Evolutionary conservation across 2,797 vertebrate species (phyloP), one percentile per base, ranked within the genome.

Genomic region (Sebastes miniatus): DNA sequence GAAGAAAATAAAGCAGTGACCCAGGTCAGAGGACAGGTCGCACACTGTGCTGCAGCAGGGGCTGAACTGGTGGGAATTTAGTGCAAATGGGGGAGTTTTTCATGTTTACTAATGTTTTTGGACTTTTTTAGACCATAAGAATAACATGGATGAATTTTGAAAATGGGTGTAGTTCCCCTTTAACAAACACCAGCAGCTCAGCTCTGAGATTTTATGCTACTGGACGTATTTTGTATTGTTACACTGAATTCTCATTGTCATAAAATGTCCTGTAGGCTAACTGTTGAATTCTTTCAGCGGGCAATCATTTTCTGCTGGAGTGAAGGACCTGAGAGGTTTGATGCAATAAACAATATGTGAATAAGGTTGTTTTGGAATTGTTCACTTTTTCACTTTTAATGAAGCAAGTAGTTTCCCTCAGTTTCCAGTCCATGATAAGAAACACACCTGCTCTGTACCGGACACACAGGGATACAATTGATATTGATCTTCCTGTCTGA

Each of bases 1-100:
- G 62, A 61, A 69, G 27, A 57, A 69, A 54, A 67, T 31, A 59
- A 69, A 79, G 27, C 62, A 54, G 8, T 69, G 76, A 82, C 73
- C 65, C 8, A 24, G 61, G 47, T 87, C 76, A 77, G 20, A 69
- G 36, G 54, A 69, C 20, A 31, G 62, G 47, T 69, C 29, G 9
- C 64, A 67, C 34, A 39, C 61, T 34, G 3, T 34, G 20, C 31
- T 39, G 32, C 34, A 70, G 18, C 9, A 34, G 65, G 32, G 66
- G 16, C 29, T 69, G 13, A 43, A 50, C 31, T 29, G 25, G 54
- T 8, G 10, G 18, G 59, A 62, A 31, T 0, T 39, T 62, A n/a
- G 10, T 62, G 18, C 32, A 70, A 24, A 36, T 34, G 68, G 39
- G 13, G 0, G 39, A 43, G 13, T 43, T 18, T 47, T 18, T 47